These are phyloP conservation scores for Xanthorhoe spadicearia DNA, from an alignment of 2,888 invertebrate species.

Conservation along the genomic window DNA sequence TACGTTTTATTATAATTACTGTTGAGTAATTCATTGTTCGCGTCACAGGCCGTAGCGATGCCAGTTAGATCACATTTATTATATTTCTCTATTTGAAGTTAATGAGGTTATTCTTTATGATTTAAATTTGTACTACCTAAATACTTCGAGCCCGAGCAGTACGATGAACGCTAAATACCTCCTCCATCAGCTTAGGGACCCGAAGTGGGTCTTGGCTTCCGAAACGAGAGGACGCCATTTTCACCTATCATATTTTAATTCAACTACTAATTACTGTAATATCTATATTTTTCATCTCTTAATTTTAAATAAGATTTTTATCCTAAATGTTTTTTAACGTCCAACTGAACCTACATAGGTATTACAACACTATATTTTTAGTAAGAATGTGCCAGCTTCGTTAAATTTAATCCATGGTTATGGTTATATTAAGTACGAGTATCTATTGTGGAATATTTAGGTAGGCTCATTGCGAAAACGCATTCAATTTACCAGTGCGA, in stretches of 20 bases:
- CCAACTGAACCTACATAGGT: too few species aligned
- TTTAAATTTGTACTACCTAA: too few species aligned
- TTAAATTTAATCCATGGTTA: constrained; percentile 23
- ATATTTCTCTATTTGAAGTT: too few species aligned
- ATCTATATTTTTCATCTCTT: not conserved
- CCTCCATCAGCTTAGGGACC: too few species aligned
- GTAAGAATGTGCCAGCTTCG: constrained; percentile 4
- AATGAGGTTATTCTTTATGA: too few species aligned
- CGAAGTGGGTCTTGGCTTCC: too few species aligned
- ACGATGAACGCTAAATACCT: too few species aligned
- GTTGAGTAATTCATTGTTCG: constrained; percentile 74
- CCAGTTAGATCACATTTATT: constrained; percentile 20
- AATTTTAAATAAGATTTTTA: not conserved
- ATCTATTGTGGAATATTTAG: constrained; percentile 42
- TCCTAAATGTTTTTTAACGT: not conserved
- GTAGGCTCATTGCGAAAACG: constrained; percentile 67
- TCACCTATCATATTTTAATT: too few species aligned
- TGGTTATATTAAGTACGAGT: constrained; percentile 11
- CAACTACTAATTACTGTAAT: not conserved
- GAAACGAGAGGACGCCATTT: too few species aligned
- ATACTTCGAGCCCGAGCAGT: too few species aligned
- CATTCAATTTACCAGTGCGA: constrained; percentile 62
- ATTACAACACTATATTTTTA: too few species aligned
- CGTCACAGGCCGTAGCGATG: constrained; percentile 28
- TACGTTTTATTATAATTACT: constrained; percentile 76